These are phyloP conservation scores for Danio jaintianensis DNA, from an alignment of 2,797 vertebrate species.

Conservation along the genomic window DNA sequence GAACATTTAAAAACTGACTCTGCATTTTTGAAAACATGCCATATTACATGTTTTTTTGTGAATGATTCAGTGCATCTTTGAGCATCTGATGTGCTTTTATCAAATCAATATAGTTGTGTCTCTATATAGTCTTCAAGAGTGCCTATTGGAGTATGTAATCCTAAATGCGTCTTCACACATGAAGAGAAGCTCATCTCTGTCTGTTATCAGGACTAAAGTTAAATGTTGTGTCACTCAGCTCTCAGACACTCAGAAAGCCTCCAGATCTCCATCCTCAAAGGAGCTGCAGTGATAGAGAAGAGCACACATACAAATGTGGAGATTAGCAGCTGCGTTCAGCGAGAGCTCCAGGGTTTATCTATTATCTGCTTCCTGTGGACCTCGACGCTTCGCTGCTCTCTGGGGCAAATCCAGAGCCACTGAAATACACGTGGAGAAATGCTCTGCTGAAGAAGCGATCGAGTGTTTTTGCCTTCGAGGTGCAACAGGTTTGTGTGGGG, in stretches of 20 bases:
- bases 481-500: slow-evolving; percentile 3
- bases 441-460: neutral
- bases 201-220: neutral
- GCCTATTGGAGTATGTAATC: neutral
- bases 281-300: neutral
- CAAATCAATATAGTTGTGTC: neutral
- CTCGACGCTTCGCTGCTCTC: neutral
- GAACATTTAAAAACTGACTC: neutral
- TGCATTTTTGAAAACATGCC: neutral
- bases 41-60: neutral
- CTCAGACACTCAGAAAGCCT: slow-evolving; percentile 3
- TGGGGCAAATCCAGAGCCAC: neutral
- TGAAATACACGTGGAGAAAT: slow-evolving; percentile 13
- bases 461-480: neutral
- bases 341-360: slow-evolving; percentile 18
- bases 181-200: neutral
- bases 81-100: neutral
- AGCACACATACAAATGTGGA: slow-evolving; percentile 34
- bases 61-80: neutral
- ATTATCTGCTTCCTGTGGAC: slow-evolving; percentile 6
- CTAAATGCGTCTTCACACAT: neutral
- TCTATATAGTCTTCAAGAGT: no score
- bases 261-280: slow-evolving; percentile 15
- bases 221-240: slow-evolving; percentile 7
- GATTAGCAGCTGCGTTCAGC: slow-evolving; percentile 23